Base-by-base conservation (phyloP, 92 coral and sea anemone genomes). In the Meandrina meandrites region DNA sequence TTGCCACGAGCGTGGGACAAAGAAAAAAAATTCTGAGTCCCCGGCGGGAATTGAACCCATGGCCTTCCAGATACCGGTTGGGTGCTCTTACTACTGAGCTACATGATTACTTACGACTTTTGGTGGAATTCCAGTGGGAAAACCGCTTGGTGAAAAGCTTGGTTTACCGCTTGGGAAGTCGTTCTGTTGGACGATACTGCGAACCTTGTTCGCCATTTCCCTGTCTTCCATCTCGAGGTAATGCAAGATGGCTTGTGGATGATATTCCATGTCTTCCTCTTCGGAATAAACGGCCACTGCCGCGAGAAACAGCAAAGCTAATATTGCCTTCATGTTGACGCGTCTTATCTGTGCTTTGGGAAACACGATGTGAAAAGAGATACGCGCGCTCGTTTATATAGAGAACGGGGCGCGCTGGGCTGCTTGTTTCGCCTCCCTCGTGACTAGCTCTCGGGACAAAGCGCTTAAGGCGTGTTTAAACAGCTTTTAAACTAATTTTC, bases 141-240 rank as follows among this genome's bases (percentile, higher is more conserved):
- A 22, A 21, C 66, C 60, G 22, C 60, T 54, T 54, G 60, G 60
- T 54, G 3, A 2, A 16, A 54, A 15, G 6, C 70, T 57, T 22
- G 76, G 76, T 16, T 22, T 24, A 66, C 9, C 24, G 56, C n/a
- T 68, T 47, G 78, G 42, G 22, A n/a, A 17, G 32, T 34, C 71
- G 19, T 72, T 48, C 17, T 53, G 22, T 24, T 54, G 32, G 56
- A 53, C 13, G 34, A 73, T 28, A 11, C 58, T 3, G 27, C 87
- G 79, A n/a, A 84, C 79, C 17, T 75, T 51, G 57, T 56, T 56
- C n/a, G 80, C 87, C 79, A 84, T 73, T 18, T 73, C 47, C 0
- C n/a, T 51, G 27, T 84, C 87, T 84, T 84, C 87, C 70, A 36
- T n/a, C 80, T 84, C 87, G 36, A 84, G 80, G 10, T 73, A 84